Evolutionary conservation across 2,113 vertebrate species (phyloP).

Genomic region (Australoheros scitulus): DNA sequence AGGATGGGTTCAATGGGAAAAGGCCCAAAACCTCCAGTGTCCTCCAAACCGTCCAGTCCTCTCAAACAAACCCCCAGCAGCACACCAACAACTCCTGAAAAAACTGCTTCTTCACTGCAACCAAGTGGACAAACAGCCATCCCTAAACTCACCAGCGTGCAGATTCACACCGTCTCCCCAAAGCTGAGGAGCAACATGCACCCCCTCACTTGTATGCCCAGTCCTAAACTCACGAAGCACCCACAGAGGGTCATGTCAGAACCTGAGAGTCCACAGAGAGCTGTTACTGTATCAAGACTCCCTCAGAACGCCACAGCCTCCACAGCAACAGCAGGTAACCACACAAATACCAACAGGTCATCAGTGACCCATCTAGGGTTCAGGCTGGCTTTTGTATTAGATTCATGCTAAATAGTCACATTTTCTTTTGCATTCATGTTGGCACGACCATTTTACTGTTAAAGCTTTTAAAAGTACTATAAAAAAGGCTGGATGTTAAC

Average conservation of each 20-base stretch:
- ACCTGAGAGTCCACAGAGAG: slow-evolving; percentile 60
- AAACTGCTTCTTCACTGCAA: not conserved
- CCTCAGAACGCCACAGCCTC: not conserved
- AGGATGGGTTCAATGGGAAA: slow-evolving; percentile 59
- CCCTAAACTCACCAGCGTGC: slow-evolving; percentile 56
- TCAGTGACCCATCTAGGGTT: not conserved
- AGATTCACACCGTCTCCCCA: slow-evolving; percentile 57
- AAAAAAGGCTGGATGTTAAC: not conserved
- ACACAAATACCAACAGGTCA: not conserved
- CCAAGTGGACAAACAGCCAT: slow-evolving; percentile 39
- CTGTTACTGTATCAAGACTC: not conserved
- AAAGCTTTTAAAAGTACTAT: not conserved
- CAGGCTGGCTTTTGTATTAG: not conserved
- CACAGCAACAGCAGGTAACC: slow-evolving; percentile 48
- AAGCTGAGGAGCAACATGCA: slow-evolving; percentile 18
- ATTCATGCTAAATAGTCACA: not conserved
- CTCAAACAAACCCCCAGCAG: slow-evolving; percentile 59
- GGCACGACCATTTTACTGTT: not conserved
- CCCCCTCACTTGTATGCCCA: not conserved
- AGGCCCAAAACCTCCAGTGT: slow-evolving; percentile 51
- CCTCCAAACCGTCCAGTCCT: slow-evolving; percentile 64
- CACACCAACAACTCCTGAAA: slow-evolving; percentile 63
- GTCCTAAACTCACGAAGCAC: slow-evolving; percentile 13
- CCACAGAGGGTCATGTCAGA: slow-evolving; percentile 28
- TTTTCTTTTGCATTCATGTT: not conserved